These are phyloP conservation scores for Rhopilema esculentum DNA, from an alignment of 30 jellyfish, hydroid and myxozoan species.

Conservation along the genomic window DNA sequence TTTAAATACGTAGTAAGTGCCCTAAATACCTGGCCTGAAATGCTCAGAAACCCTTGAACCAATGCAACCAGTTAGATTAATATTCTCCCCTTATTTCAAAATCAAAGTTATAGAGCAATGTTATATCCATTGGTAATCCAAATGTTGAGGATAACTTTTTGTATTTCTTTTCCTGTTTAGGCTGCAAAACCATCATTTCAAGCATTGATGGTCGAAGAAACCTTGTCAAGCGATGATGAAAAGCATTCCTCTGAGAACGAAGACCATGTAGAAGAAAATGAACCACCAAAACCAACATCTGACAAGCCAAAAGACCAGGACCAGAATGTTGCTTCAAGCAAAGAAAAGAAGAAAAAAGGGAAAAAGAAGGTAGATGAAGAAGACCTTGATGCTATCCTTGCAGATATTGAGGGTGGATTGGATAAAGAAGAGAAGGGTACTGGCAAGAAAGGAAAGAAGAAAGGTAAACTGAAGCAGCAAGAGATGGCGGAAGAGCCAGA, in stretches of 20 bases:
- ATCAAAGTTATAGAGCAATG: too few species aligned
- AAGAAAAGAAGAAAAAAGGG: conserved; percentile 51
- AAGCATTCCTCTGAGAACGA: conserved; percentile 46
- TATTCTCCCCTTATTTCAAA: too few species aligned
- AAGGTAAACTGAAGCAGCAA: conserved; percentile 60
- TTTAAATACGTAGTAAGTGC: too few species aligned
- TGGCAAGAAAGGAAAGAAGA: conserved; percentile 64
- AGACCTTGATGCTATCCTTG: conserved; percentile 80
- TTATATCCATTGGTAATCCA: too few species aligned
- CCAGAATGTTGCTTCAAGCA: conserved; percentile 26
- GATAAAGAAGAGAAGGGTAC: conserved; percentile 34
- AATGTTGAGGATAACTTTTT: too few species aligned
- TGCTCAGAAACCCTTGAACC: too few species aligned
- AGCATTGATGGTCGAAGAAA: conserved; percentile 88
- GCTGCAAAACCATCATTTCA: conserved; percentile 72
- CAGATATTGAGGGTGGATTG: conserved; percentile 70
- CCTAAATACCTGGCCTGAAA: too few species aligned
- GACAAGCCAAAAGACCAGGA: conserved; percentile 2
- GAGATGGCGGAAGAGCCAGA: not conserved
- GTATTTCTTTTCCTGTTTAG: too few species aligned
- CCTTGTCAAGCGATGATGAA: conserved; percentile 50
- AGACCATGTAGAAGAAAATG: conserved; percentile 18
- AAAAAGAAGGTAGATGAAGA: conserved; percentile 53
- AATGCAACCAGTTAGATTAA: too few species aligned
- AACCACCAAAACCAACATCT: conserved; percentile 12